Base-by-base conservation (phyloP, 2,113 vertebrate species). In the Brevimyrus niger region DNA sequence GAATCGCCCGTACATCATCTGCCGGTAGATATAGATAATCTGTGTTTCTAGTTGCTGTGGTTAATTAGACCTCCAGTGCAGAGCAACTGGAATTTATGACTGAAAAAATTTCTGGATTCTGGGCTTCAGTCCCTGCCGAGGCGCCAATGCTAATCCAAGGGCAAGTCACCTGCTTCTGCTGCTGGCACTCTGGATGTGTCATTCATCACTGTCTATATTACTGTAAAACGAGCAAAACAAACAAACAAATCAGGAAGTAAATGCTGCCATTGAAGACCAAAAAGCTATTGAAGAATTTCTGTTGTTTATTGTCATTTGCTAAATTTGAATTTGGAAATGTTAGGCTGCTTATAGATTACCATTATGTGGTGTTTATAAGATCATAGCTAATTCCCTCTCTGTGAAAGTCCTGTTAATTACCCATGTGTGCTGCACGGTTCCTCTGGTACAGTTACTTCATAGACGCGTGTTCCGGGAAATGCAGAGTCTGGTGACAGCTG, bases 21-120 rank as follows among this genome's bases (percentile, higher is more conserved):
- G 31, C n/a, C 15, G 61, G 50, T 58, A 87, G 35, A 80, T 31
- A 55, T 58, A 84, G 83, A 65, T 91, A 85, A 91, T 91, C 86
- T 86, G 69, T 84, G 86, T 90, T 88, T 92, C 90, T 88, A 88
- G 91, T 55, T 91, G 87, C 91, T 91, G 91, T 90, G 76, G 90
- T 87, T 92, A 92, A 92, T 93, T 92, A 91, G 89, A 90, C 88
- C 80, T 86, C 86, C 87, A 65, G 87, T 87, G 87, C 91, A 90
- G 87, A 90, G 83, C 65, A 65, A 85, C 87, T 42, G 82, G 87
- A 89, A 90, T 92, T 91, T 87, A 73, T 89, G 89, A 65, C 91
- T 69, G 87, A 61, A 89, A 89, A 85, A 21, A 38, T n/a, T n/a
- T n/a, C n/a, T 44, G n/a, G 27, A 42, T 87, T 88, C 46, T 80